Evolutionary conservation across 2,888 invertebrate species (phyloP), one percentile per base, ranked within the genome.

Genomic region (Allacma fusca): DNA sequence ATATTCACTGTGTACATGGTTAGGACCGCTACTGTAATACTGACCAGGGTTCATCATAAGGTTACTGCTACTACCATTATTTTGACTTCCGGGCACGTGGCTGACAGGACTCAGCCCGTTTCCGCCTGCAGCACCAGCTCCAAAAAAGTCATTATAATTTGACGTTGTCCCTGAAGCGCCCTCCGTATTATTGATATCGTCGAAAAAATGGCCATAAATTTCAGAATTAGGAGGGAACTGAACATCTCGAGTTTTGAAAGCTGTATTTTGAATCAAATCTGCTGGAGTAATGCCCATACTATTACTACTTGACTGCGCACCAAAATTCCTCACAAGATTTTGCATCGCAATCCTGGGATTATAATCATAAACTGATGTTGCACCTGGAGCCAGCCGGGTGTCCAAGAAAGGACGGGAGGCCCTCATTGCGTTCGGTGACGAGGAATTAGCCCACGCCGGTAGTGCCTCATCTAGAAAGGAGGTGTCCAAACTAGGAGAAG

Each of bases 1-100:
- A 67, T 26, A n/a, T 28, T 40, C 43, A 68, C 28, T 68, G 29
- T 40, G 29, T 34, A 29, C 40, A 34, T 40, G 34, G 40, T 68
- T 68, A 13, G 7, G 23, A 40, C 40, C 40, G 40, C 12, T 68
- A 40, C n/a, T 23, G 23, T 68, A 68, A 68, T 68, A 68, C 68
- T 68, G 68, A 68, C 68, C 34, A 68, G 68, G 34, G 21, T 68
- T 68, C 40, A 68, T n/a, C 34, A 40, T 68, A 40, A 29, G 40
- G 68, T 29, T 68, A 29, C 29, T 68, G 68, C 9, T 40, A 40
- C n/a, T 50, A 50, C 2, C 50, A 50, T 50, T 16, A 50, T 50
- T 50, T 19, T 34, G 68, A 40, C 34, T 67, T 67, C 24, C 29
- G 29, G 24, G 16, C n/a, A 68, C 68, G 13, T 9, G 68, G 29